Base-by-base conservation (phyloP, 2,113 vertebrate species). In the Hirundichthys speculiger region DNA sequence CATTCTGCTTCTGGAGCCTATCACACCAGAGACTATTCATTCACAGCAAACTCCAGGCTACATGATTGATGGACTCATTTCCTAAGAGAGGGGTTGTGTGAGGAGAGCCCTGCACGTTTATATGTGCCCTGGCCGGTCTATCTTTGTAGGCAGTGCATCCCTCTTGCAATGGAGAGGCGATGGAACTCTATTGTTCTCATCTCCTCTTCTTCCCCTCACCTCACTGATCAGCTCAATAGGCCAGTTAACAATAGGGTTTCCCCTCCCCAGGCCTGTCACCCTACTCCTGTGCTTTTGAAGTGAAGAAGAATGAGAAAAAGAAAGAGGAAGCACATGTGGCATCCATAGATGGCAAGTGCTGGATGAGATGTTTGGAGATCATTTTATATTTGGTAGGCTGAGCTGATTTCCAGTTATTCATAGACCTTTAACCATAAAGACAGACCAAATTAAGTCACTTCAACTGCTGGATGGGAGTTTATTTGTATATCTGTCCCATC, bases 201-300 rank as follows among this genome's bases (percentile, higher is more conserved):
- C 89, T 90, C 88, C 84, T 94, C 90, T 91, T 27, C 72, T 1
- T 91, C 89, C 92, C 89, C 92, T 93, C 91, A 92, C 93, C 90
- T 91, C 92, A 92, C 89, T 94, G 93, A 93, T 93, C 82, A 87
- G 89, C 85, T 94, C 90, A 94, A 95, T 94, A 92, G 91, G 90
- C 91, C 92, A 94, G 94, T 94, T 93, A 94, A 95, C 94, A 95
- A 95, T 94, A 92, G 92, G 84, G 84, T 87, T 87, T 86, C 91
- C 61, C 86, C 87, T 90, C 82, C 89, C 89, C 80, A 19, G 69
- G 86, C 86, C 89, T 88, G 90, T 84, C 87, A 89, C 62, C 83
- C 74, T 27, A 83, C 85, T 84, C 81, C 68, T 93, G 91, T 82
- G 90, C 92, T 94, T 94, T 95, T 91, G 92, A 96, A 94, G 93